Evolutionary conservation across 2,113 vertebrate species (phyloP).

Genomic region (Crotalus viridis): DNA sequence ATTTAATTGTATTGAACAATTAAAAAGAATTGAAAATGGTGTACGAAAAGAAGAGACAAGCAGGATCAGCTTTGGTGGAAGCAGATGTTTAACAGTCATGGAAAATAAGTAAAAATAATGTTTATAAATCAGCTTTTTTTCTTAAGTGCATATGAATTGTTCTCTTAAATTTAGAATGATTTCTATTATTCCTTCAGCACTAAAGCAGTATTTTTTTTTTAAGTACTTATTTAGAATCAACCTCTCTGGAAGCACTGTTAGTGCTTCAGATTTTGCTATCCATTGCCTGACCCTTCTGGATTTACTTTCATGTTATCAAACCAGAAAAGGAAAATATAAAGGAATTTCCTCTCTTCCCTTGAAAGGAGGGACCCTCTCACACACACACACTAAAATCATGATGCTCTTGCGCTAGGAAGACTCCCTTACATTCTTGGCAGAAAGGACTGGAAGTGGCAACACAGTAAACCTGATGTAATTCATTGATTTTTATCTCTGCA

Average conservation of each 20-base stretch:
- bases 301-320: neutral
- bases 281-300: neutral
- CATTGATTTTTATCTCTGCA: neutral
- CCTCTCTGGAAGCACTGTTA: neutral
- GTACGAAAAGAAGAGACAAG: neutral
- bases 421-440: neutral
- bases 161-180: neutral
- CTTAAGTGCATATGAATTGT: neutral
- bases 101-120: neutral
- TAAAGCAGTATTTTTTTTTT: neutral
- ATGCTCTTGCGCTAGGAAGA: neutral
- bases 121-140: neutral
- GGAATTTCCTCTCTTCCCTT: neutral
- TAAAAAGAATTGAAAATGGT: neutral
- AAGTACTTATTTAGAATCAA: neutral
- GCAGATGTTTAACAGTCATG: neutral
- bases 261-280: neutral
- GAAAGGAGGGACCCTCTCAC: neutral
- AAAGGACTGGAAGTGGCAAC: neutral
- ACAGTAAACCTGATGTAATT: neutral
- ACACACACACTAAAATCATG: neutral
- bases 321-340: neutral
- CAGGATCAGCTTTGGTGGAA: neutral
- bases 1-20: neutral
- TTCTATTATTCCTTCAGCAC: neutral